Evolutionary conservation across 1,140 invertebrate species (phyloP).

Genomic region (Zaprionus taronus): DNA sequence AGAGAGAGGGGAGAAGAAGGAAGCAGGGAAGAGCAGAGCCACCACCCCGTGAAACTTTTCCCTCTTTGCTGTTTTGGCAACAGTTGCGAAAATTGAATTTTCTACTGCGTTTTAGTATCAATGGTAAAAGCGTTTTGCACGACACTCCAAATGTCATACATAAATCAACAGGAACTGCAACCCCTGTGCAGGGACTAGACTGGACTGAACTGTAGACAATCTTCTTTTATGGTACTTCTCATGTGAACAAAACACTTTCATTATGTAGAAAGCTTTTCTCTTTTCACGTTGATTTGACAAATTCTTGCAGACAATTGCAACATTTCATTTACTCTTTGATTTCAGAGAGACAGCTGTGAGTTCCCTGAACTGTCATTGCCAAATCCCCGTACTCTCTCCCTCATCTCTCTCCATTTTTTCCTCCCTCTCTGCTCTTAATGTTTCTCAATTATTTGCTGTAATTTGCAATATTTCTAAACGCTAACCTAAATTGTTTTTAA

Average conservation of each 20-base stretch:
- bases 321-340: slow-evolving; percentile 49
- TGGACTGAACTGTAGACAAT: not conserved
- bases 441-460: slow-evolving; percentile 81
- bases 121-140: slow-evolving; percentile 70
- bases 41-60: not conserved
- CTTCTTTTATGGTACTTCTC: slow-evolving; percentile 6
- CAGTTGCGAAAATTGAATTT: slow-evolving; percentile 79
- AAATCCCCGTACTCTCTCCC: not conserved
- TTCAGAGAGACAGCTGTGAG: slow-evolving; percentile 48
- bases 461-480: slow-evolving; percentile 82
- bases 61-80: slow-evolving; percentile 63
- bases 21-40: not conserved
- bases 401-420: not conserved
- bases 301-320: slow-evolving; percentile 46
- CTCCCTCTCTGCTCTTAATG: slow-evolving; percentile 58
- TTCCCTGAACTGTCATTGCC: slow-evolving; percentile 10
- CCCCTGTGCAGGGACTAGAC: too few relatives aligned
- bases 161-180: slow-evolving; percentile 69
- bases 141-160: slow-evolving; percentile 55
- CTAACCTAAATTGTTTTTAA: slow-evolving; percentile 81
- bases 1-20: not conserved
- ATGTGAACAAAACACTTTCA: slow-evolving; percentile 63
- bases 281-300: slow-evolving; percentile 47
- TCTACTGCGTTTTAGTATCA: slow-evolving; percentile 64
- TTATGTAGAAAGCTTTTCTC: slow-evolving; percentile 74